Conservation (phyloP, 1,140 invertebrate species). For the Hypothenemus hampei region DNA sequence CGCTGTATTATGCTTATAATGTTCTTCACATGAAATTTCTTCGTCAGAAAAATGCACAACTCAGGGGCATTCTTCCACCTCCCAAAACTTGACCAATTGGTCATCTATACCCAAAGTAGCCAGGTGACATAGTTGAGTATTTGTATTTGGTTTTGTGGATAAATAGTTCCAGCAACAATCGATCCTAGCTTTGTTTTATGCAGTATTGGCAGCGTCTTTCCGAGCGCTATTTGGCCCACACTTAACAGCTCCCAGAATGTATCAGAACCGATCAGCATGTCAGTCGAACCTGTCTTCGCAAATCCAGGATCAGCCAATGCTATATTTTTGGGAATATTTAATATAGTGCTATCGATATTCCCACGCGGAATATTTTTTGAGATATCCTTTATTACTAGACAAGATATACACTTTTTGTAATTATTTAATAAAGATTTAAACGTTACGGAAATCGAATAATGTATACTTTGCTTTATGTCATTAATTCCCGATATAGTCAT, state of each 20-base stretch:
- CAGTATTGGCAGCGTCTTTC: neutral
- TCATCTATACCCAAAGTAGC: neutral
- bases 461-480: too few relatives aligned
- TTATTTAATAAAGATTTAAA: too few relatives aligned
- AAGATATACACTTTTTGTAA: too few relatives aligned
- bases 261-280: slow-evolving; percentile 11
- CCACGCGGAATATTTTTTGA: too few relatives aligned
- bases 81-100: slow-evolving; percentile 1
- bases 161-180: neutral
- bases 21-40: slow-evolving; percentile 7
- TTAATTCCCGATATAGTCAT: too few relatives aligned
- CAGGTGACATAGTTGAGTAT: neutral
- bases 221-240: neutral
- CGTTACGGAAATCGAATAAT: too few relatives aligned
- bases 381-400: too few relatives aligned
- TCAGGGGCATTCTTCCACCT: neutral
- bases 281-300: neutral
- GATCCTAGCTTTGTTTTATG: neutral
- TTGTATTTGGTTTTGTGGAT: neutral
- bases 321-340: neutral
- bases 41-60: neutral
- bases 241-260: neutral
- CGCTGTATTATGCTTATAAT: neutral
- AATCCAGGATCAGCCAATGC: slow-evolving; percentile 4
- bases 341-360: too few relatives aligned